Conservation (phyloP, 2,113 vertebrate genomes). For the Alethe diademata region DNA sequence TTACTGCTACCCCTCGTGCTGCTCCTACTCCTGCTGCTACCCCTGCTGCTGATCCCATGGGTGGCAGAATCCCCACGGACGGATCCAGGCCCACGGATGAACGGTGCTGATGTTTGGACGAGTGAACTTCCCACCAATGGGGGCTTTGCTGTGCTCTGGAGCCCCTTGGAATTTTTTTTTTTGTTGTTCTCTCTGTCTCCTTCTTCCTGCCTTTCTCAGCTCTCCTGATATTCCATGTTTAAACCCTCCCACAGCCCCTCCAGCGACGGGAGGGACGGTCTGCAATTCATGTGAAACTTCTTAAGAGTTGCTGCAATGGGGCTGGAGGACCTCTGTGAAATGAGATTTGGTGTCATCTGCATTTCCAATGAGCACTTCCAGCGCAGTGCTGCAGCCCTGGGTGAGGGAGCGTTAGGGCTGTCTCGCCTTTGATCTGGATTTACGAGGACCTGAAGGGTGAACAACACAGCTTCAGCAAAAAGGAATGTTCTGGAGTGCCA, state of each 20-base stretch:
- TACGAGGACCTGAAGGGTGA: not conserved
- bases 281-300: not conserved
- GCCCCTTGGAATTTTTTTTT: not conserved
- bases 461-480: not conserved
- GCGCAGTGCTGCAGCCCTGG: not conserved
- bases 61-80: accelerated
- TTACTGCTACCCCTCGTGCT: not conserved
- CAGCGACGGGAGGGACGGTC: accelerated
- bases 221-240: accelerated
- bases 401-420: not conserved
- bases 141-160: not conserved
- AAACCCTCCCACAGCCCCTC: not conserved
- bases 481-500: not conserved
- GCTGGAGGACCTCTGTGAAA: not conserved
- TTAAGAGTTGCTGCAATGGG: accelerated
- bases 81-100: accelerated
- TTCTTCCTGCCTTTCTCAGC: not conserved
- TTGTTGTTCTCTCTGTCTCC: not conserved
- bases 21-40: not conserved
- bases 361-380: not conserved
- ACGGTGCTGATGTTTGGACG: accelerated
- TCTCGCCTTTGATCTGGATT: conserved; percentile 38
- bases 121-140: accelerated
- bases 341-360: not conserved
- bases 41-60: not conserved